A percentile compares a stretch with the other conserved stretches of the same genome.
These are phyloP conservation scores for Karalla daura DNA, from an alignment of 2,797 vertebrate genomes.

Conservation along the genomic window DNA sequence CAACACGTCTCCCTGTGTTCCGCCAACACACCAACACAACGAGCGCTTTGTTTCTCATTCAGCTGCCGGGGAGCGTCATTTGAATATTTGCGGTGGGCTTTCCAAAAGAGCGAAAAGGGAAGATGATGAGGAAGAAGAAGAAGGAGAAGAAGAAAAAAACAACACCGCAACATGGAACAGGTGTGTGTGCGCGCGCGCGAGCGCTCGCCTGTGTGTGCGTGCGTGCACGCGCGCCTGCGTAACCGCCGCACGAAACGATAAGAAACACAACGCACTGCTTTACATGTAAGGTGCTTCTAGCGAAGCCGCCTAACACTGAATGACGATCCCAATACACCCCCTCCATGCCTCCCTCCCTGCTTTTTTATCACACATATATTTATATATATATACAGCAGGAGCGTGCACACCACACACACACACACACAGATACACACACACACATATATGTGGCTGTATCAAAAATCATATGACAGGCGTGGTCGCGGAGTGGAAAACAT, in stretches of 20 bases:
- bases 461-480: constrained; percentile 78
- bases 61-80: constrained; percentile 50
- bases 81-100: constrained; percentile 35
- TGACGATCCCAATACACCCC: constrained; percentile 15
- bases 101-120: too few relatives aligned
- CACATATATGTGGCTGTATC: constrained; percentile 33
- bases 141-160: too few relatives aligned
- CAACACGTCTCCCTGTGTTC: constrained; percentile 28
- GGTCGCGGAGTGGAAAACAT: constrained; percentile 65
- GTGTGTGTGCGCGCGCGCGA: constrained; percentile 65
- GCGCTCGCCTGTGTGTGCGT: constrained; percentile 18
- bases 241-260: constrained; percentile 37
- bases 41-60: constrained; percentile 48
- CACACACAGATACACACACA: constrained; percentile 27
- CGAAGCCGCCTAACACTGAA: constrained; percentile 22
- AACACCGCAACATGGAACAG: constrained; percentile 79
- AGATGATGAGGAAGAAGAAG: too few relatives aligned
- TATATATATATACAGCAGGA: constrained; percentile 8
- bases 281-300: constrained; percentile 29
- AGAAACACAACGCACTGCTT: constrained; percentile 14
- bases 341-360: too few relatives aligned
- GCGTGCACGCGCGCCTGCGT: constrained; percentile 18
- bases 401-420: constrained; percentile 32
- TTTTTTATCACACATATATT: constrained; percentile 7
- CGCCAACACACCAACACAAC: constrained; percentile 49